phyloP scores from a whole-genome alignment of 2,888 invertebrate genomes.

The Drosophila peninsularis region DNA sequence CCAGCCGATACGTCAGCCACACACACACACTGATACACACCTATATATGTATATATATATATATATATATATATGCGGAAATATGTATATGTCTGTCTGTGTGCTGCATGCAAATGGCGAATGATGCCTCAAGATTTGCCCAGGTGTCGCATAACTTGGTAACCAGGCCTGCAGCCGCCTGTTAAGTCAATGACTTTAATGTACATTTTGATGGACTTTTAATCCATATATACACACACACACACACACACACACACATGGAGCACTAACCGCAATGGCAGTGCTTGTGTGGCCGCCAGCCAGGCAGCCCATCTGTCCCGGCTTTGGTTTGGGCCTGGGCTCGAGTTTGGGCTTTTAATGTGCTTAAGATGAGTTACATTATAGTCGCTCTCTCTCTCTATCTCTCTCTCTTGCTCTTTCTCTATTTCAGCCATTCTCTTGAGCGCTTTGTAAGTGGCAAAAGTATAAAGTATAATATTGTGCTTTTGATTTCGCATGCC shows the following conservation, averaged over 20 bases:
- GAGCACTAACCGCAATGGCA: slow-evolving; percentile 40
- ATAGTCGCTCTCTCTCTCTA: slow-evolving; percentile 22
- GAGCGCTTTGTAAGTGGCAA: slow-evolving; percentile 55
- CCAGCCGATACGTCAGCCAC: slow-evolving; percentile 57
- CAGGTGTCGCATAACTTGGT: slow-evolving; percentile 60
- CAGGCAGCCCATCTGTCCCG: slow-evolving; percentile 22
- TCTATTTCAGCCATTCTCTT: slow-evolving; percentile 7
- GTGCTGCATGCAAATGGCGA: slow-evolving; percentile 55
- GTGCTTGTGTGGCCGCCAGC: slow-evolving; percentile 56
- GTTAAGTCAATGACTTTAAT: slow-evolving; percentile 76
- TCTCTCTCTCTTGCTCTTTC: neutral
- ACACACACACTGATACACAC: slow-evolving; percentile 11
- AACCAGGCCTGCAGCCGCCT: slow-evolving; percentile 38
- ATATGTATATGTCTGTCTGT: neutral
- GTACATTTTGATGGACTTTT: slow-evolving; percentile 80
- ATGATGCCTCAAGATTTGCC: slow-evolving; percentile 63
- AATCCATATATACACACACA: slow-evolving; percentile 61
- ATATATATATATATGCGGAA: slow-evolving; percentile 4
- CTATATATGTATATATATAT: neutral
- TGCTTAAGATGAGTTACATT: slow-evolving; percentile 80
- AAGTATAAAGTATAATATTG: slow-evolving; percentile 79
- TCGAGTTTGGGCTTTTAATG: slow-evolving; percentile 52
- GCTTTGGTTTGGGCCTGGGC: neutral
- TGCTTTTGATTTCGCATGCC: slow-evolving; percentile 70
- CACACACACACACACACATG: slow-evolving; percentile 6